Percentiles rank a stretch among this genome's conserved stretches.
These are phyloP conservation scores for Poeciliopsis paucimaculata DNA, from an alignment of 2,797 vertebrate species.

Conservation along the genomic window DNA sequence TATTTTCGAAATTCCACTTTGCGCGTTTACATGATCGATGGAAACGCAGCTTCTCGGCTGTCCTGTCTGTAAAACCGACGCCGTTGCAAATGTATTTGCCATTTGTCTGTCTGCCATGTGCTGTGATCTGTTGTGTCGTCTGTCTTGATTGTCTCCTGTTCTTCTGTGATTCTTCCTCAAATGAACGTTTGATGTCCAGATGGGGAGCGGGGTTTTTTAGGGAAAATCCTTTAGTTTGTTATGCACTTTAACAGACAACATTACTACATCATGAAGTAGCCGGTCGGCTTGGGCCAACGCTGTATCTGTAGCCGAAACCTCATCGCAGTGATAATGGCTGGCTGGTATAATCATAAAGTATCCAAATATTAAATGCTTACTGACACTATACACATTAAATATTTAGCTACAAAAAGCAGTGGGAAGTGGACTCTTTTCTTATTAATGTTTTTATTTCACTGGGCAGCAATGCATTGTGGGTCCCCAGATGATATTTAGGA, in stretches of 20 bases:
- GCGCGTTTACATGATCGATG: too few relatives aligned
- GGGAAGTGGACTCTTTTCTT: not conserved
- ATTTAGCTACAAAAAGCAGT: not conserved
- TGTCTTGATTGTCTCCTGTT: slow-evolving; percentile 31
- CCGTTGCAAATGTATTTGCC: slow-evolving; percentile 6
- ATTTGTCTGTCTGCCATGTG: slow-evolving; percentile 41
- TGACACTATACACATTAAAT: not conserved
- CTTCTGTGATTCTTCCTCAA: slow-evolving; percentile 12
- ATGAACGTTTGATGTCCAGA: slow-evolving; percentile 21
- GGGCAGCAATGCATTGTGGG: not conserved
- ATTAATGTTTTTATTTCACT: slow-evolving; percentile 8
- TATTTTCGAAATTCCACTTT: too few relatives aligned
- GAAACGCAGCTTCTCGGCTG: slow-evolving; percentile 14
- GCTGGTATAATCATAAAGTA: not conserved
- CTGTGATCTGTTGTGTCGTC: slow-evolving; percentile 40
- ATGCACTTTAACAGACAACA: slow-evolving; percentile 54
- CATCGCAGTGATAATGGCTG: not conserved
- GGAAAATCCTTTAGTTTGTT: slow-evolving; percentile 11
- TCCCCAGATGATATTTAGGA: not conserved
- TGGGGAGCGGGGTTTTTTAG: slow-evolving; percentile 6
- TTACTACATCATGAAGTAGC: not conserved
- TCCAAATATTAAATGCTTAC: not conserved
- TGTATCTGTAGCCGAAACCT: not conserved
- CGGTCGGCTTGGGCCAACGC: slow-evolving; percentile 12
- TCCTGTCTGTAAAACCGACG: slow-evolving; percentile 25